These are phyloP conservation scores for Diphyllodes magnificus DNA, from an alignment of 2,113 vertebrate species.

Conservation along the genomic window DNA sequence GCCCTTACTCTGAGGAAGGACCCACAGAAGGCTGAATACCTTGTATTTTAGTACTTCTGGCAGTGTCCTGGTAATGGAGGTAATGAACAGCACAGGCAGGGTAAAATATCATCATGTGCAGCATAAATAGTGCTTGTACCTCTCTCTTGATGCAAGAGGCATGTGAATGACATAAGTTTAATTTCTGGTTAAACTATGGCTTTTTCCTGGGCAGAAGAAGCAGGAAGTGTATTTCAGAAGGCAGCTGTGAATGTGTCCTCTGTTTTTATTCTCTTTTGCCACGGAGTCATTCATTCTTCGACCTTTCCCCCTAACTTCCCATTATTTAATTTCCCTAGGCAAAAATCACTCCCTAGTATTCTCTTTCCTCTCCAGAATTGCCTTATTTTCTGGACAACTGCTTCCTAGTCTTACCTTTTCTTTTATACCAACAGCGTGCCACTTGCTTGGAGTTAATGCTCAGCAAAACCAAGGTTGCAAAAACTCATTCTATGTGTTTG, in stretches of 20 bases:
- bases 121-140: background rate
- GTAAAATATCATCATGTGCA: background rate
- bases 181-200: background rate
- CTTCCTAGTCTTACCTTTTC: background rate
- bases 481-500: background rate
- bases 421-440: background rate
- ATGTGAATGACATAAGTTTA: background rate
- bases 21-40: background rate
- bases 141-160: background rate
- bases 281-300: background rate
- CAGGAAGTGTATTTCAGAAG: background rate
- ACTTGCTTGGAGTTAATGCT: background rate
- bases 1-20: background rate
- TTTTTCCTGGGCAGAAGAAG: background rate
- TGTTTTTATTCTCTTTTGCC: background rate
- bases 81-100: background rate
- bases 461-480: background rate
- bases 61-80: background rate
- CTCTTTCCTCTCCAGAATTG: background rate
- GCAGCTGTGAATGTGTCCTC: background rate
- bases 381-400: background rate
- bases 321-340: background rate
- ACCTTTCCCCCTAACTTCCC: background rate
- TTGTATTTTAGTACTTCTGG: background rate
- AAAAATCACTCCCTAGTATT: background rate